Evolutionary conservation across 1,140 invertebrate genomes (phyloP).

Genomic region (Drosophila pruinosa): DNA sequence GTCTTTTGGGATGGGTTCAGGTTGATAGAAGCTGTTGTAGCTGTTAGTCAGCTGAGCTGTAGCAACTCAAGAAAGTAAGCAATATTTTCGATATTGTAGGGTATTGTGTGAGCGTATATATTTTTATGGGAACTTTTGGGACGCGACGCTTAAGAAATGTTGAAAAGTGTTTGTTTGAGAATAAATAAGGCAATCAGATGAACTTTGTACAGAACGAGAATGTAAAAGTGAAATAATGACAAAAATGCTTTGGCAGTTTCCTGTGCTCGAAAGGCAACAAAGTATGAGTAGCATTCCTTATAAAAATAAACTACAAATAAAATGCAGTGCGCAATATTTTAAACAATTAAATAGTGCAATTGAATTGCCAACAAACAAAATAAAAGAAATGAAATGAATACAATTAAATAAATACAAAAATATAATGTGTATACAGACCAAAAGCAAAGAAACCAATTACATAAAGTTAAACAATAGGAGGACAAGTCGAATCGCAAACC

Average conservation of each 20-base stretch:
- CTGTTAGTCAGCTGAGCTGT: not conserved
- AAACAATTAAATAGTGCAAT: constrained; percentile 28
- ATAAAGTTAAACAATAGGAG: constrained; percentile 64
- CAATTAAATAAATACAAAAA: constrained; percentile 6
- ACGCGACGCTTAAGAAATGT: constrained; percentile 21
- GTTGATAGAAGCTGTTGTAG: not conserved
- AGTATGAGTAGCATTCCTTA: constrained; percentile 16
- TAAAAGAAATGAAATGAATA: constrained; percentile 6
- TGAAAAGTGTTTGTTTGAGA: not conserved
- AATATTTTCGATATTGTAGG: constrained; percentile 36
- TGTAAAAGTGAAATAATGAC: constrained; percentile 4
- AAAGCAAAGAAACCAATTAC: constrained; percentile 47
- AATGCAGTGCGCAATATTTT: constrained; percentile 21
- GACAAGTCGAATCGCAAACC: constrained; percentile 25
- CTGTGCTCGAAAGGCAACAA: not conserved
- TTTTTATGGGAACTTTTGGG: constrained; percentile 64
- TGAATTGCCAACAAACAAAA: constrained; percentile 31
- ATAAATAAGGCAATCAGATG: constrained; percentile 44
- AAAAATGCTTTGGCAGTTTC: constrained; percentile 20
- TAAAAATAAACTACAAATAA: constrained; percentile 28
- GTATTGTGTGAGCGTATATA: constrained; percentile 42
- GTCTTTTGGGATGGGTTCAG: not conserved
- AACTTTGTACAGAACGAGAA: not conserved
- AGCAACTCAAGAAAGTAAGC: constrained; percentile 25
- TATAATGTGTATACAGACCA: constrained; percentile 19